Evolutionary conservation across 2,113 vertebrate species (phyloP).

Genomic region (Fulmarus glacialis): DNA sequence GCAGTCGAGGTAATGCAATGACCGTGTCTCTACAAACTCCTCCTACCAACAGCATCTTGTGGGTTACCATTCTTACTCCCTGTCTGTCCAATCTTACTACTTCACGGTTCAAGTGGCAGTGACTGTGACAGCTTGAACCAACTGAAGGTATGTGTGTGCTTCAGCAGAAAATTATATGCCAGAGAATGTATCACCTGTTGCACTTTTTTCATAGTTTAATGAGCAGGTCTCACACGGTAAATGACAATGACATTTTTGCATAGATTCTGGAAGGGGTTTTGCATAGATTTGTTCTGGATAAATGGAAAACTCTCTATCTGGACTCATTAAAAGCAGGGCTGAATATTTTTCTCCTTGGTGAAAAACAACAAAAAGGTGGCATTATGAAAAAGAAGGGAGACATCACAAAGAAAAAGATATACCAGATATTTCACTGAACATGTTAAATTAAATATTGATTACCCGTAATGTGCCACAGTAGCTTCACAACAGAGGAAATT

Average conservation of each 20-base stretch:
- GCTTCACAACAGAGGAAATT: not conserved
- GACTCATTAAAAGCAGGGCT: not conserved
- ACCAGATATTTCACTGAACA: not conserved
- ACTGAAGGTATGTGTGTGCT: not conserved
- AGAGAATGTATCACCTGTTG: not conserved
- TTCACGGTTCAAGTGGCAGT: fast-evolving
- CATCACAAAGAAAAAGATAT: not conserved
- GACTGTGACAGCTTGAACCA: not conserved
- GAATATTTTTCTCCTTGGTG: not conserved
- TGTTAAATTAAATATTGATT: conserved; percentile 8
- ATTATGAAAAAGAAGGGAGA: not conserved
- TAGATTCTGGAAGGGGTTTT: not conserved
- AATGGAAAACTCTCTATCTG: not conserved
- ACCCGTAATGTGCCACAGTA: not conserved
- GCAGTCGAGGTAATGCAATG: fast-evolving
- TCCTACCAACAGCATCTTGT: not conserved
- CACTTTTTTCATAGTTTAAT: not conserved
- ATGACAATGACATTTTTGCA: not conserved
- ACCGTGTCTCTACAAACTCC: not conserved
- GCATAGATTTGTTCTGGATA: not conserved
- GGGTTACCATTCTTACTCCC: not conserved
- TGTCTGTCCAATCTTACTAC: not conserved
- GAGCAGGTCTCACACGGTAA: not conserved
- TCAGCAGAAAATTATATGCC: not conserved
- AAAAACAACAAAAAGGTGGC: not conserved